phyloP scores from a whole-genome alignment of 2,888 invertebrate genomes.

The Drosophila mettleri region DNA sequence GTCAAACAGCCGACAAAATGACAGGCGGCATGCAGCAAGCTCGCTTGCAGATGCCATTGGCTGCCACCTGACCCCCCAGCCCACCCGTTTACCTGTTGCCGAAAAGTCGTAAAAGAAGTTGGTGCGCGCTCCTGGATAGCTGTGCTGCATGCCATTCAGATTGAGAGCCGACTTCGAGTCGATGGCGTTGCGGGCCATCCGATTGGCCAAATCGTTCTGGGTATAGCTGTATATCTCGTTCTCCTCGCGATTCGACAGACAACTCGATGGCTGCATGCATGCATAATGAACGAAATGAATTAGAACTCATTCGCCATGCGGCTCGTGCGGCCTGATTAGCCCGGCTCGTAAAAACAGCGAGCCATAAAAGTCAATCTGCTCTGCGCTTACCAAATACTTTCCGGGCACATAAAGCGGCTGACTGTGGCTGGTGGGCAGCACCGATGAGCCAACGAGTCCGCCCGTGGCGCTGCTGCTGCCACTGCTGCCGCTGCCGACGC shows the following conservation, averaged over 20 bases:
- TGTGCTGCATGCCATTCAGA: conserved; percentile 85
- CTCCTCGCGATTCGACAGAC: conserved; percentile 95
- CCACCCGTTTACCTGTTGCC: conserved; percentile 83
- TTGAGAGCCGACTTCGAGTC: conserved; percentile 88
- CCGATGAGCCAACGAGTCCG: conserved; percentile 84
- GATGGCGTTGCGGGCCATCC: conserved; percentile 87
- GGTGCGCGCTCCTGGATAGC: conserved; percentile 83
- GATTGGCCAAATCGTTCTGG: conserved; percentile 92
- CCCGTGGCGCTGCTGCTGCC: conserved; percentile 68
- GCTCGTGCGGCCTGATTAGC: conserved; percentile 60
- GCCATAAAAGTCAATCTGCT: conserved; percentile 67
- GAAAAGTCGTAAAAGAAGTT: conserved; percentile 85
- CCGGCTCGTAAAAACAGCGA: conserved; percentile 58
- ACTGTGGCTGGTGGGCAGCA: conserved; percentile 91
- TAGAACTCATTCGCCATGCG: conserved; percentile 47
- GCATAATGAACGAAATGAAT: conserved; percentile 74
- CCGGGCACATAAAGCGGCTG: conserved; percentile 96
- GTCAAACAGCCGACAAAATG: conserved; percentile 70
- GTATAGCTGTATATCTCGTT: conserved; percentile 96
- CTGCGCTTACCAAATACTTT: conserved; percentile 93
- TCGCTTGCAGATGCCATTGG: conserved; percentile 7
- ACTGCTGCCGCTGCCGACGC: conserved; percentile 51
- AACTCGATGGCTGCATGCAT: conserved; percentile 92
- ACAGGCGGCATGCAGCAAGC: conserved; percentile 44
- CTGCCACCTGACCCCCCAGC: background rate